Percentiles rank a stretch among this genome's conserved stretches.
Evolutionary conservation across 1,140 invertebrate species (phyloP).

Genomic region (Aethina tumida): DNA sequence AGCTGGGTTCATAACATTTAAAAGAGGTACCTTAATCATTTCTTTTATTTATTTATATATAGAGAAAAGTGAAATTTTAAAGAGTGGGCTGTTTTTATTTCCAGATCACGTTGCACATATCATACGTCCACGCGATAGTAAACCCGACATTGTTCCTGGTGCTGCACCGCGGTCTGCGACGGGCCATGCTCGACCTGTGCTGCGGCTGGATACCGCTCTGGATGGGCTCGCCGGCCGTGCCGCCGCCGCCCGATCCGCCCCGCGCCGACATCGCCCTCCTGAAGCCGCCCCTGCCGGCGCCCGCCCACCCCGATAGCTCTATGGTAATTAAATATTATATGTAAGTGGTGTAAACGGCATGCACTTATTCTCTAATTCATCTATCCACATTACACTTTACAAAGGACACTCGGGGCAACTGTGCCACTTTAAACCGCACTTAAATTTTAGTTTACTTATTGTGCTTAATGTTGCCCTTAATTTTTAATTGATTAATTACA

Average conservation of each 20-base stretch:
- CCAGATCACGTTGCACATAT: constrained; percentile 77
- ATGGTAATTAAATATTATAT: constrained; percentile 61
- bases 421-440: no score
- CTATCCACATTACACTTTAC: no score
- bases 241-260: constrained; percentile 37
- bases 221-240: constrained; percentile 27
- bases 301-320: constrained; percentile 46
- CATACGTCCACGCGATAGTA: constrained; percentile 77
- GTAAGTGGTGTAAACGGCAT: constrained; percentile 45
- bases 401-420: no score
- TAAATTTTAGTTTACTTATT: no score
- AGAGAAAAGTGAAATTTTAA: no score
- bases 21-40: no score
- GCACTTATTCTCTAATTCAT: constrained; percentile 20
- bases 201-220: constrained; percentile 60
- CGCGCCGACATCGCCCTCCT: constrained; percentile 40
- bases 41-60: no score
- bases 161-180: constrained; percentile 63
- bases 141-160: constrained; percentile 74
- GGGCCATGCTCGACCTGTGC: constrained; percentile 58
- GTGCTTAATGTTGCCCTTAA: no score
- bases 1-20: no score
- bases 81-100: no score
- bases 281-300: constrained; percentile 41
- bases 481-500: no score